Base-by-base conservation (phyloP, 2,888 invertebrate genomes). In the Tetramorium bicarinatum region DNA sequence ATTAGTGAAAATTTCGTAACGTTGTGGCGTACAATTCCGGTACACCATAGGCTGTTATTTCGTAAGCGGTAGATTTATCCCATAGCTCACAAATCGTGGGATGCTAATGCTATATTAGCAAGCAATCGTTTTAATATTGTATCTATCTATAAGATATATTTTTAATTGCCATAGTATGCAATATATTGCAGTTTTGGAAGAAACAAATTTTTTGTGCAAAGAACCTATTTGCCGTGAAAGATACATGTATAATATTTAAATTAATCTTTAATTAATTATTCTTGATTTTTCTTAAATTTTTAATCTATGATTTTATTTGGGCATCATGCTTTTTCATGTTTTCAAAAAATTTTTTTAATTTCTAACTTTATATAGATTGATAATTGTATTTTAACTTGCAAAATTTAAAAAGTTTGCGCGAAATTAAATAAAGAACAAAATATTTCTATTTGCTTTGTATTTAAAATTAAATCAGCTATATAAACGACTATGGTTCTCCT, bases 1-100 rank as follows among this genome's bases (percentile, higher is more conserved):
- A 52, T 69, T 71, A 52, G 29, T 47, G 56, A 59, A 66, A 25
- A 67, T 87, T 84, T 85, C 71, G 80, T 76, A 87, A 89, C 66
- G 15, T 67, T 18, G 29, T 18, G 61, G 61, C 69, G 44, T 54
- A 13, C 29, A 34, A 69, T 67, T 61, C 54, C 49, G 62, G 54
- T 61, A 18, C 34, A 52, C 21, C 21, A 47, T 64, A 38, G 8
- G 18, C 56, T 61, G 11, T 25, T 72, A 74, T 85, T 88, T 83
- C 29, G 72, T 54, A 59, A 54, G 71, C 56, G 25, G 47, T 74
- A 41, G 59, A 83, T 84, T 84, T 86, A 84, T 75, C 47, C 25
- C 15, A 29, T 52, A 11, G 52, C 13, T 76, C 38, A n/a, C 47
- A 67, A 44, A n/a, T 41, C 66, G 11, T 66, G 29, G 3, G 54